These are phyloP conservation scores for Folsomia manolachei DNA, from an alignment of 2,888 invertebrate genomes.

Conservation along the genomic window DNA sequence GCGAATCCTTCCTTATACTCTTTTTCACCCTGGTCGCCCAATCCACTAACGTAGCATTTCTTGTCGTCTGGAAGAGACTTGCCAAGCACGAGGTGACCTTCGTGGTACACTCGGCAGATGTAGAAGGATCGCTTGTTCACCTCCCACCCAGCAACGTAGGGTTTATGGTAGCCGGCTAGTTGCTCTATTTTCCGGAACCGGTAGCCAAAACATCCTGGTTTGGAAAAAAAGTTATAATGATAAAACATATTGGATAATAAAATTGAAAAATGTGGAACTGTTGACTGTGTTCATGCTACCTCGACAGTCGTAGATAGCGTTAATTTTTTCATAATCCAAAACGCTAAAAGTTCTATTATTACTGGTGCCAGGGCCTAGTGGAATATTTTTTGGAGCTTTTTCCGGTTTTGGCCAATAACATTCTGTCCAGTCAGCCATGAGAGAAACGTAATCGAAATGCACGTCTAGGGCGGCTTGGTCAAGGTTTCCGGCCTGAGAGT, in stretches of 20 bases:
- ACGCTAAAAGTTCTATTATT: slow-evolving; percentile 19
- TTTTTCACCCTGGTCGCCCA: slow-evolving; percentile 10
- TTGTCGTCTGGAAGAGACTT: slow-evolving; percentile 20
- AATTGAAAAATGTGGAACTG: too few relatives aligned
- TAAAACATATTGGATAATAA: too few relatives aligned
- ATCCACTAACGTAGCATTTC: slow-evolving; percentile 1
- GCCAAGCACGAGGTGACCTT: slow-evolving; percentile 16
- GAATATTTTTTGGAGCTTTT: slow-evolving; percentile 8
- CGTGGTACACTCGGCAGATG: slow-evolving; percentile 19
- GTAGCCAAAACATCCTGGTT: slow-evolving; percentile 16
- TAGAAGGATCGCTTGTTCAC: slow-evolving; percentile 3
- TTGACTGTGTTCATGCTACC: background rate
- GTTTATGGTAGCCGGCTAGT: background rate
- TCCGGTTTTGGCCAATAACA: slow-evolving; percentile 16
- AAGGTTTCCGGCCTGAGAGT: slow-evolving; percentile 4
- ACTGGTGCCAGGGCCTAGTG: background rate
- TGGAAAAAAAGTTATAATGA: too few relatives aligned
- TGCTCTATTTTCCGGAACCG: slow-evolving; percentile 19
- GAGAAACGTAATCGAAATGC: slow-evolving; percentile 19
- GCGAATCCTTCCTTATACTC: slow-evolving; percentile 11
- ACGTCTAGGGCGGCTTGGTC: slow-evolving; percentile 24
- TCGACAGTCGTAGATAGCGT: slow-evolving; percentile 20
- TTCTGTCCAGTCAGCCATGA: slow-evolving; percentile 28
- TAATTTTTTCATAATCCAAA: slow-evolving; percentile 22
- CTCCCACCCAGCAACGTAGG: slow-evolving; percentile 9